Conservation (phyloP, 2,888 invertebrate species). For the Ophion obscuratus region DNA sequence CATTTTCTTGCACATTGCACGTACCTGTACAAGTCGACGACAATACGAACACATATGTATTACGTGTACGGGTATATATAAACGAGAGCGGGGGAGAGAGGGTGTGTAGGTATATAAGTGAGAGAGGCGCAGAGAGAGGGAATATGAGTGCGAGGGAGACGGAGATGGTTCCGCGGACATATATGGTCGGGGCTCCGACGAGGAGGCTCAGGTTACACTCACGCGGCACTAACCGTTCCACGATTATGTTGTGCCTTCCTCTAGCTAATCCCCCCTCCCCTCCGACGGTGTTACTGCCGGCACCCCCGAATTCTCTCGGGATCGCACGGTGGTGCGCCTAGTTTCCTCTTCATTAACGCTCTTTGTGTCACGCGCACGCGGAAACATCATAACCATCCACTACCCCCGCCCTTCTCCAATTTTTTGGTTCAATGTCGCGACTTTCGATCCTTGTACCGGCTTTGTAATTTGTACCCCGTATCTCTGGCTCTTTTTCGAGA, state of each 20-base stretch:
- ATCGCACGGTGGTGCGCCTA: conserved; percentile 34
- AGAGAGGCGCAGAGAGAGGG: conserved; percentile 67
- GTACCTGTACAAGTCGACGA: not conserved
- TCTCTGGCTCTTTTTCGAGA: not conserved
- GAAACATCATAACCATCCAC: too few relatives aligned
- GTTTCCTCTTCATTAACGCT: conserved; percentile 23
- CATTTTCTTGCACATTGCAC: not conserved
- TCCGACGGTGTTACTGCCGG: conserved; percentile 30
- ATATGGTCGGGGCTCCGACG: conserved; percentile 82
- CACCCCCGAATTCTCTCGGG: conserved; percentile 47
- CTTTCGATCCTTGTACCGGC: too few relatives aligned
- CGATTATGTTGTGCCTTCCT: conserved; percentile 74
- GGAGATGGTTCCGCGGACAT: conserved; percentile 81
- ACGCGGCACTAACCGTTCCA: conserved; percentile 80
- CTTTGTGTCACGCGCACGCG: too few relatives aligned
- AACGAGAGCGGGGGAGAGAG: not conserved
- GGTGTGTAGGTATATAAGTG: conserved; percentile 38
- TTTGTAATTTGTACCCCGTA: too few relatives aligned
- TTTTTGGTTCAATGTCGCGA: too few relatives aligned
- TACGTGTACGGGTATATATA: conserved; percentile 2
- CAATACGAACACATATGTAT: not conserved
- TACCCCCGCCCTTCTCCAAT: too few relatives aligned
- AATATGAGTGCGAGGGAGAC: conserved; percentile 74
- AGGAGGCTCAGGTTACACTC: conserved; percentile 82
- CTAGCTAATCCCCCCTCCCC: conserved; percentile 26